Evolutionary conservation across 2,797 vertebrate species (phyloP).

Genomic region (Microtus agrestis): DNA sequence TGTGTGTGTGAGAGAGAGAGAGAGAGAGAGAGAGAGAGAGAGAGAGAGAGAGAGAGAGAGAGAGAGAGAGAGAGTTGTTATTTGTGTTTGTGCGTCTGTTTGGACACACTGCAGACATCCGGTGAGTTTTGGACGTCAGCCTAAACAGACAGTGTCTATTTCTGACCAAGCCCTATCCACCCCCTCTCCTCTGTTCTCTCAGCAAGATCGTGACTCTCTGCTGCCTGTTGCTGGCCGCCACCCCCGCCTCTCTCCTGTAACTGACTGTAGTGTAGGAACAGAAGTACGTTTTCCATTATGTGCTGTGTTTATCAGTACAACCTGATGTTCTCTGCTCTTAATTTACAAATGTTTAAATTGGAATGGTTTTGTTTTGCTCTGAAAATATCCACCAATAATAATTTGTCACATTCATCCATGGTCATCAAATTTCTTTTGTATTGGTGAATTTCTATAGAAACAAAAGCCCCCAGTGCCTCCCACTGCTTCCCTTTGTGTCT

Average conservation of each 20-base stretch:
- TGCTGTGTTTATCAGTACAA: conserved; percentile 61
- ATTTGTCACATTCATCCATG: conserved; percentile 43
- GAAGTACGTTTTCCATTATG: conserved; percentile 68
- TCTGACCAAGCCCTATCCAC: background rate
- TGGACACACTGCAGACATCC: background rate
- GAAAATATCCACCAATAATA: conserved; percentile 35
- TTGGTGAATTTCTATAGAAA: conserved; percentile 33
- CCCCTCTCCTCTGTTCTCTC: conserved; percentile 31
- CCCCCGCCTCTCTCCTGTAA: conserved; percentile 26
- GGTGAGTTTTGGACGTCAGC: background rate
- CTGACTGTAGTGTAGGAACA: conserved; percentile 51
- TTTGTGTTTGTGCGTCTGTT: background rate
- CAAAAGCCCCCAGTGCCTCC: background rate
- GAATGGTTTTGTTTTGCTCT: conserved; percentile 60
- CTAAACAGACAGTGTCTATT: background rate
- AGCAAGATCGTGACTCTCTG: conserved; percentile 10
- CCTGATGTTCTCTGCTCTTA: conserved; percentile 67
- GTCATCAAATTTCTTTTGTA: conserved; percentile 4
- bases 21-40: background rate
- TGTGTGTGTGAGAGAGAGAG: too few species aligned
- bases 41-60: background rate
- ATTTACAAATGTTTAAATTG: conserved; percentile 65
- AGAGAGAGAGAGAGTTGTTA: background rate
- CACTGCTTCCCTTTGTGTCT: background rate
- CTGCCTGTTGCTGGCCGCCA: background rate